These are phyloP conservation scores for Fringilla coelebs DNA, from an alignment of 2,797 vertebrate genomes.

Conservation along the genomic window DNA sequence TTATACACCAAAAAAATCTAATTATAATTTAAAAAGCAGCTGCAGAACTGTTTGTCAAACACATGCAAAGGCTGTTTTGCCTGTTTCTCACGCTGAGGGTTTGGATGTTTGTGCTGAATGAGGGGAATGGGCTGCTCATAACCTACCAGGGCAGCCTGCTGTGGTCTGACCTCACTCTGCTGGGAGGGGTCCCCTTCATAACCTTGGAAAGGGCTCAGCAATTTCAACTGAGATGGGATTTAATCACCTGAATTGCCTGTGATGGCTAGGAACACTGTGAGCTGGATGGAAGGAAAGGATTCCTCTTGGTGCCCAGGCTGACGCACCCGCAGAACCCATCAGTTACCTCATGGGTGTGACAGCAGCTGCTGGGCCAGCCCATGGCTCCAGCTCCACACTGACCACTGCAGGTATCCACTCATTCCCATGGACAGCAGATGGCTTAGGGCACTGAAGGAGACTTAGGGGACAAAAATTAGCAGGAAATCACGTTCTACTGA, in stretches of 20 bases:
- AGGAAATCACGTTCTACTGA: background rate
- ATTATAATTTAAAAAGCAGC: background rate
- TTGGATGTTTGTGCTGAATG: background rate
- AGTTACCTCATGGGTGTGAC: background rate
- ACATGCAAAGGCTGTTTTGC: background rate
- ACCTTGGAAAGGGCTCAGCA: background rate
- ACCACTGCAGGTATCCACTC: background rate
- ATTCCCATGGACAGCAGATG: background rate
- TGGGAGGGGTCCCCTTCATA: rapidly evolving
- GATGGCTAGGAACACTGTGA: background rate
- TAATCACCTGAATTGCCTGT: background rate
- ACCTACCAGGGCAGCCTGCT: background rate
- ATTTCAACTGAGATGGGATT: background rate
- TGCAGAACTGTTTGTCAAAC: background rate
- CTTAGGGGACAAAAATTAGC: background rate
- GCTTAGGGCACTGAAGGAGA: background rate
- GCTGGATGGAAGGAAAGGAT: background rate
- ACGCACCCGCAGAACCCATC: background rate
- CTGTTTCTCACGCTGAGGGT: background rate
- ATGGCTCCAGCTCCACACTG: background rate
- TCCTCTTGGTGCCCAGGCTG: background rate
- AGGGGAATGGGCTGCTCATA: background rate
- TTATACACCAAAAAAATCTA: background rate
- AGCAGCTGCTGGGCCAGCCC: background rate
- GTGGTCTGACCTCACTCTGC: background rate